Percentiles rank a stretch among this genome's conserved stretches.
These are phyloP conservation scores for Hydractinia echinata DNA, from an alignment of 30 jellyfish, hydroid and myxozoan species.

Conservation along the genomic window DNA sequence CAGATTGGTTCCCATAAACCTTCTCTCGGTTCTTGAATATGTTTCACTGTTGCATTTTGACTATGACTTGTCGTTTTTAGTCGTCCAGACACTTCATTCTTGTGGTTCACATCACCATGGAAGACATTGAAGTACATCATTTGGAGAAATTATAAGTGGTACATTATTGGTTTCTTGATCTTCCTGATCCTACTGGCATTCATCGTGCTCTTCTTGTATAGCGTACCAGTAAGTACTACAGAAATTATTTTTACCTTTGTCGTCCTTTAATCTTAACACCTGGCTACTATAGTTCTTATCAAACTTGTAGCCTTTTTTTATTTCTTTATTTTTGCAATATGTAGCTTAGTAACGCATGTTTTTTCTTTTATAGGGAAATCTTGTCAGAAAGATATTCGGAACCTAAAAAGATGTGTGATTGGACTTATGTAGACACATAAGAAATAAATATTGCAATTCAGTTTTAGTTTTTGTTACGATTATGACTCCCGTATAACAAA, in stretches of 20 bases:
- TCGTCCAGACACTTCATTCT: slow-evolving; percentile 95
- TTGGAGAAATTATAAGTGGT: slow-evolving; percentile 94
- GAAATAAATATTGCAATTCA: no score
- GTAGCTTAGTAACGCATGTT: background rate
- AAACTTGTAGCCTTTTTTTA: background rate
- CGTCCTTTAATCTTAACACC: no score
- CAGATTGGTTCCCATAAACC: background rate
- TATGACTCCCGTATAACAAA: no score
- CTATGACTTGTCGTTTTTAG: slow-evolving; percentile 19
- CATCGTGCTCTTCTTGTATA: slow-evolving; percentile 64
- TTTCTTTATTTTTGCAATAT: background rate
- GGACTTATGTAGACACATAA: no score
- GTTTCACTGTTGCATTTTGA: background rate
- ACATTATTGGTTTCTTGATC: slow-evolving; percentile 79
- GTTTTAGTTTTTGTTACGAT: no score
- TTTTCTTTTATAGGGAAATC: slow-evolving; percentile 48
- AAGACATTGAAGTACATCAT: slow-evolving; percentile 76
- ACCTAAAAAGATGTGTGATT: slow-evolving; percentile 14
- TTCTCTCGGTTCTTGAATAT: background rate
- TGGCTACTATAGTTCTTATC: background rate
- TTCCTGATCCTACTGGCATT: slow-evolving; percentile 58
- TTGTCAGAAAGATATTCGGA: slow-evolving; percentile 56
- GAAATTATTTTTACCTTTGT: no score
- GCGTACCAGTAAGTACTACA: slow-evolving; percentile 72
- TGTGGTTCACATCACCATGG: slow-evolving; percentile 97